A percentile compares a stretch with the other conserved stretches of the same genome.
phyloP scores from a whole-genome alignment of 1,140 invertebrate species.

The Onthophagus taurus region DNA sequence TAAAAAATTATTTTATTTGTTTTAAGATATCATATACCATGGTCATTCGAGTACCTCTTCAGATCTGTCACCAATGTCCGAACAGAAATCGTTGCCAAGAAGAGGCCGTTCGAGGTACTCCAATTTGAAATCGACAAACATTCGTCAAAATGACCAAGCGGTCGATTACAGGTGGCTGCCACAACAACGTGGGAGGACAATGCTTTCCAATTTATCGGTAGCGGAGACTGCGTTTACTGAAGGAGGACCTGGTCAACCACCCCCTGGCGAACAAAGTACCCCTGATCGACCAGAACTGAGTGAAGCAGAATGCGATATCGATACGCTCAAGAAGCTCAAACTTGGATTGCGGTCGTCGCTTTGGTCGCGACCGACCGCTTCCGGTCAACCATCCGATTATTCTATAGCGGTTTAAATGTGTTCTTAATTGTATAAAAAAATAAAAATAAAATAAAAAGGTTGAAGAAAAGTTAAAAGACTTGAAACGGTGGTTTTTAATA shows the following conservation, averaged over 20 bases:
- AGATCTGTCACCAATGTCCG: slow-evolving; percentile 67
- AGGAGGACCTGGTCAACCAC: slow-evolving; percentile 23
- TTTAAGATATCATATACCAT: slow-evolving; percentile 64
- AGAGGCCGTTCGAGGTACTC: slow-evolving; percentile 56
- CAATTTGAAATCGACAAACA: background rate
- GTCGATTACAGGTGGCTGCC: slow-evolving; percentile 41
- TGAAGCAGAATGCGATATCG: slow-evolving; percentile 64
- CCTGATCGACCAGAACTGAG: slow-evolving; percentile 48
- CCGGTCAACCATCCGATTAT: slow-evolving; percentile 51
- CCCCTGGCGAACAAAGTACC: slow-evolving; percentile 29
- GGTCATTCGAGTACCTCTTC: slow-evolving; percentile 67
- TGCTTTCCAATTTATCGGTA: slow-evolving; percentile 50
- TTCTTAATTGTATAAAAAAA: slow-evolving; percentile 10
- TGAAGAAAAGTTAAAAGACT: slow-evolving; percentile 7
- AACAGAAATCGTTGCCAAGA: slow-evolving; percentile 63
- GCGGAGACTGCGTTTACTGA: slow-evolving; percentile 50
- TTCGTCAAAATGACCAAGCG: slow-evolving; percentile 3
- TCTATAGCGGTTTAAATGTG: slow-evolving; percentile 52
- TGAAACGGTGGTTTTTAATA: too few relatives aligned
- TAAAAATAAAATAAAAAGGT: slow-evolving; percentile 8
- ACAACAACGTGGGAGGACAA: slow-evolving; percentile 30
- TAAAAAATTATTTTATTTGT: slow-evolving; percentile 18
- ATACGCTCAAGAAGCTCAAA: slow-evolving; percentile 66
- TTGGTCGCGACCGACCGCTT: slow-evolving; percentile 53
- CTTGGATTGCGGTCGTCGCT: slow-evolving; percentile 58